Conservation (phyloP, 2,888 invertebrate genomes). For the Ptychoptera contaminata region DNA sequence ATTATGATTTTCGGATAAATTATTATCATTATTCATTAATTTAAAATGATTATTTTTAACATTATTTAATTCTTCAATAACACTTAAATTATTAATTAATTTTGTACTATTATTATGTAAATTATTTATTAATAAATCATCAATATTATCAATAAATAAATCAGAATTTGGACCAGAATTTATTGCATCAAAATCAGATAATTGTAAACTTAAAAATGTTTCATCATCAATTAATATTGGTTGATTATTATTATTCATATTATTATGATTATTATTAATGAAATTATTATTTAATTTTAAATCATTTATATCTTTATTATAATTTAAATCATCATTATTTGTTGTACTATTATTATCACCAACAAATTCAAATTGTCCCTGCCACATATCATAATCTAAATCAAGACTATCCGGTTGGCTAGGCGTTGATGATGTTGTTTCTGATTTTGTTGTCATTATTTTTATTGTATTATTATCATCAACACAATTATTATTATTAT, state of each 20-base stretch:
- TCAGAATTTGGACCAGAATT: conserved; percentile 24
- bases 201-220: conserved; percentile 30
- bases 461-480: no score
- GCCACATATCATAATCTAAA: conserved; percentile 77
- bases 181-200: conserved; percentile 23
- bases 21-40: conserved; percentile 16
- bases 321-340: conserved; percentile 25
- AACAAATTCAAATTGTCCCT: conserved; percentile 74
- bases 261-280: not conserved
- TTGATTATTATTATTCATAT: conserved; percentile 15
- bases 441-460: no score
- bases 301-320: conserved; percentile 13
- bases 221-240: conserved; percentile 30
- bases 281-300: not conserved
- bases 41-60: conserved; percentile 21
- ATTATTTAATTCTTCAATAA: conserved; percentile 21
- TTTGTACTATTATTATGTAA: conserved; percentile 17
- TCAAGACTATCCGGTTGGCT: conserved; percentile 44
- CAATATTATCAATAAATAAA: conserved; percentile 25
- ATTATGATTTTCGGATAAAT: conserved; percentile 14
- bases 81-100: conserved; percentile 23
- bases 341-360: conserved; percentile 27
- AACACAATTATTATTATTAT: no score
- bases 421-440: conserved; percentile 23
- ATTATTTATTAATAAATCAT: conserved; percentile 6